Conservation (phyloP, 2,888 invertebrate species). For the Athalia rosae region DNA sequence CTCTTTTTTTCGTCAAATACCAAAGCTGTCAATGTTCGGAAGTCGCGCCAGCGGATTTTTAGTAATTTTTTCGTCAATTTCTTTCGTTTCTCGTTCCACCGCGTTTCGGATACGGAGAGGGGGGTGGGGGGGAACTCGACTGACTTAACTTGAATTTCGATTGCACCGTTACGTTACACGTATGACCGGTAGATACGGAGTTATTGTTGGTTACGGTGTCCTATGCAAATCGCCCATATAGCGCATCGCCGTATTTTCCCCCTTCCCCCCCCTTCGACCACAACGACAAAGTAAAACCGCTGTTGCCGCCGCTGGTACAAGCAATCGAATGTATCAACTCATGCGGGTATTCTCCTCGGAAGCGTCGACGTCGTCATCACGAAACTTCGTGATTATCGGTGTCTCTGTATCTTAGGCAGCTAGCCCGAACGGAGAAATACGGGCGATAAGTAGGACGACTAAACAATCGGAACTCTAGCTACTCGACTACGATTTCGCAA, state of each 20-base stretch:
- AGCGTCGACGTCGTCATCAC: too few species aligned
- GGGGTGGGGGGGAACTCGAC: too few species aligned
- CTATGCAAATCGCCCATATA: slow-evolving; percentile 73
- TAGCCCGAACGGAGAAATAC: slow-evolving; percentile 58
- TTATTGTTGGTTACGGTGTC: slow-evolving; percentile 56
- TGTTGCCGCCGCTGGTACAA: slow-evolving; percentile 58
- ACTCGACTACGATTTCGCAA: neutral
- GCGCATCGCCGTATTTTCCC: neutral
- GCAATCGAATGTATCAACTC: slow-evolving; percentile 51
- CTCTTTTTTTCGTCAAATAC: neutral
- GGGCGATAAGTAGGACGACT: slow-evolving; percentile 72
- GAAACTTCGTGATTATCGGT: neutral
- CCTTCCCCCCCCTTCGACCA: neutral
- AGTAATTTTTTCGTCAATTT: neutral
- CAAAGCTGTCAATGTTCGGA: neutral
- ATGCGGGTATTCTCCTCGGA: too few species aligned
- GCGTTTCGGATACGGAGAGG: neutral
- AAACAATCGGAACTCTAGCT: slow-evolving; percentile 55
- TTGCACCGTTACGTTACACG: too few species aligned
- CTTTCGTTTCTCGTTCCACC: neutral
- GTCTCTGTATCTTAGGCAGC: slow-evolving; percentile 3
- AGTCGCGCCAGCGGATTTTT: neutral
- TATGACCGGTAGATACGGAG: too few species aligned
- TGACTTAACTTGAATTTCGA: too few species aligned
- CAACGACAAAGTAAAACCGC: slow-evolving; percentile 56